Base-by-base conservation (phyloP, 2,888 invertebrate genomes). In the Sclerodermus sp. region DNA sequence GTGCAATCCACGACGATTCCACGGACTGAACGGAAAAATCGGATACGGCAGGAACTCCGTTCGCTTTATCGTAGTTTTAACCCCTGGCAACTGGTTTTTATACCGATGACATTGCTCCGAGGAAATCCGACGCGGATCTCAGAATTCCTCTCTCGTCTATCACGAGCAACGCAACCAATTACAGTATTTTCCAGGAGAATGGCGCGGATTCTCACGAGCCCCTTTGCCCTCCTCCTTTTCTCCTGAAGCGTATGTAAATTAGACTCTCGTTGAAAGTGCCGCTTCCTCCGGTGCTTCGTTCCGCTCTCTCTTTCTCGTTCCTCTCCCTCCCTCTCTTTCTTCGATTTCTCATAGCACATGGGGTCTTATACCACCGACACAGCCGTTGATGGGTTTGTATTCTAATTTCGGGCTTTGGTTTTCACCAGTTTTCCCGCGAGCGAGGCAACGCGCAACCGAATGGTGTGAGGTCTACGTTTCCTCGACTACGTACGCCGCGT, bases 361-460 rank as follows among this genome's bases (percentile, higher is more conserved):
- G 71, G 66, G 51, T 59, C 58, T 58, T 61, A 64, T 23, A 63
- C 58, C 55, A 51, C 53, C 53, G 55, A 61, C 66, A 60, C 64
- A 58, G 58, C 59, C 62, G 57, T 60, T 64, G 64, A 59, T 64
- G 66, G 64, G 64, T 67, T 70, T 68, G 68, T 70, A 74, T 74
- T 74, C 73, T 73, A 74, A 76, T 74, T 76, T 73, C 66, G 57
- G 67, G 71, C 70, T 71, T 71, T 68, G 68, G 70, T 71, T 72
- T 71, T 73, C 67, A 23, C 8, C 23, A 8, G 23, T 8, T 23
- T 8, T 23, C 23, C 23, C 3, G 8, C 23, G 23, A 23, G 8
- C n/a, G 8, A 23, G 23, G 4, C 23, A 23, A 23, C 23, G 23
- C 23, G 8, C 23, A 3, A n/a, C 23, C 23, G 8, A 23, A 23